phyloP scores from a whole-genome alignment of 2,113 vertebrate species.

The Ia io region DNA sequence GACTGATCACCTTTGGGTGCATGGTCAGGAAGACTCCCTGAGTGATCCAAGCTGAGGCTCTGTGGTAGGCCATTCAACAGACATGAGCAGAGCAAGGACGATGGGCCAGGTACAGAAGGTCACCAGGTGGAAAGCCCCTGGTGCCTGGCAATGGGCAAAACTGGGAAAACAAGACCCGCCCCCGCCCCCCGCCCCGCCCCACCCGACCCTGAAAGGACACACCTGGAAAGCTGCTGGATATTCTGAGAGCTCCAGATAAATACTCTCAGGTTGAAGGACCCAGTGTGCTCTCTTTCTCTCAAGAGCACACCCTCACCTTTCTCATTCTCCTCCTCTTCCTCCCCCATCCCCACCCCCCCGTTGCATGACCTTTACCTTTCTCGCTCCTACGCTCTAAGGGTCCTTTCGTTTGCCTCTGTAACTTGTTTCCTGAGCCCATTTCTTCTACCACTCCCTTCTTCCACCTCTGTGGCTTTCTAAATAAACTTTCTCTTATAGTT shows the following conservation, averaged over 20 bases:
- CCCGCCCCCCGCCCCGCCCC: no score
- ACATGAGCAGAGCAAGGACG: neutral
- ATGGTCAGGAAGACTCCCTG: neutral
- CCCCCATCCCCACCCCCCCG: neutral
- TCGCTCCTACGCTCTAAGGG: neutral
- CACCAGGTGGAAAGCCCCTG: neutral
- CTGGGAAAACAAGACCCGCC: neutral
- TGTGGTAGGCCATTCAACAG: neutral
- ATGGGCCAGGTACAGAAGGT: neutral
- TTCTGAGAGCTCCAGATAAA: neutral
- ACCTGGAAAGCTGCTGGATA: neutral
- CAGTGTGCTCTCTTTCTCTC: neutral
- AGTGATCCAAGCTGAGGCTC: neutral
- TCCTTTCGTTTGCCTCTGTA: neutral
- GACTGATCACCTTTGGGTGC: neutral
- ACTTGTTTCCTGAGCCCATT: neutral
- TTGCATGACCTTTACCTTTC: neutral
- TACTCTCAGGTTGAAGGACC: neutral
- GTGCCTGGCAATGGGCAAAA: neutral
- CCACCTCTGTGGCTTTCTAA: neutral
- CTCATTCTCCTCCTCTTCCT: neutral
- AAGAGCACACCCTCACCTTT: neutral
- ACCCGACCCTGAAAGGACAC: neutral
- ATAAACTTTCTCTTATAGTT: neutral
- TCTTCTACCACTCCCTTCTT: neutral